Evolutionary conservation across 2,888 invertebrate genomes (phyloP), one percentile per base, ranked within the genome.

Genomic region (Catocala nupta): DNA sequence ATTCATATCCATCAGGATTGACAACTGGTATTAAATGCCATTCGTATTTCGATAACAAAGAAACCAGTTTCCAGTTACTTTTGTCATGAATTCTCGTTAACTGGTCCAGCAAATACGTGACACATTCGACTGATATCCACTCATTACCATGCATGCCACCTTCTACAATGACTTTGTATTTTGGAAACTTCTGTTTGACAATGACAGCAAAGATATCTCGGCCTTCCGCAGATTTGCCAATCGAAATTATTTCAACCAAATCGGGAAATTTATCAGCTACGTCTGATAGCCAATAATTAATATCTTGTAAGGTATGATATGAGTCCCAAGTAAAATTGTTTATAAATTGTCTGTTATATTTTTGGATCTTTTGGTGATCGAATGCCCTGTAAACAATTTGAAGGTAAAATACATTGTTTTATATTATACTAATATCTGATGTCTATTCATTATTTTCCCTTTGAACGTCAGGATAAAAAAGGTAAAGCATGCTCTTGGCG

Each of bases 131-230:
- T 0, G 95, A 87, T 11, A 96, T 95, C 96, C 96, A 98, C 88
- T 98, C 98, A 51, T 97, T 94, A 0, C 96, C 96, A 81, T 97
- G 97, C 53, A 96, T 95, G 3, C 95, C 95, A 42, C 89, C 95
- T 81, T 96, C 96, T 5, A 96, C 81, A 42, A 96, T 93, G 5
- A 96, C 91, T 6, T 81, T 94, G 11, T 83, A 89, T 69, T 88
- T 95, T 0, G 72, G 56, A 2, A 66, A 66, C 1, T 49, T 45
- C 11, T 70, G 71, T 12, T 58, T 71, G 0, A 92, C 67, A 12
- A 73, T 70, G 2, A 91, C 11, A 6, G 84, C 91, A 43, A 81
- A 83, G 52, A 95, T 92, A 5, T 90, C 84, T 65, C 91, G 81
- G 0, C 90, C 92, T 83, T 95, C 94, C 50, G 75, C 83, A 0